Conservation (phyloP, 2,797 vertebrate genomes). For the Petrocephalus schoutedeni region DNA sequence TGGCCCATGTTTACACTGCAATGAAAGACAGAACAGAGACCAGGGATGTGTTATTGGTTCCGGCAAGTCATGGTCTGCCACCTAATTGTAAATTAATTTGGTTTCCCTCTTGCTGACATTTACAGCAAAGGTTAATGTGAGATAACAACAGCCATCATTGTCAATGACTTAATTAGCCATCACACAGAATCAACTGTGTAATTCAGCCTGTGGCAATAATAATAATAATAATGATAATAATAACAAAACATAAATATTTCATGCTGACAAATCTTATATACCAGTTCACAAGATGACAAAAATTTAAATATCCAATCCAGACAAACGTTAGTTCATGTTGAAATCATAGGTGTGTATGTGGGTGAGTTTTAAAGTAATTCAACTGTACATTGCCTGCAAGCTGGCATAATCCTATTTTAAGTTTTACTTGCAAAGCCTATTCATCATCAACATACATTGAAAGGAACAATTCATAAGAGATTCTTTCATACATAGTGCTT, state of each 20-base stretch:
- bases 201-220: constrained; percentile 2
- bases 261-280: neutral
- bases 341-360: neutral
- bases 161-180: constrained; percentile 15
- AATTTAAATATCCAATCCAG: neutral
- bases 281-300: neutral
- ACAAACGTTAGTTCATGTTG: neutral
- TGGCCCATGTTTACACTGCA: constrained; percentile 19
- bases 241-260: neutral
- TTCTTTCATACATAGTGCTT: neutral
- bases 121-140: constrained; percentile 24
- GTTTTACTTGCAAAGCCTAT: neutral
- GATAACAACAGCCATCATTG: constrained; percentile 16
- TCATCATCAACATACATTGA: neutral
- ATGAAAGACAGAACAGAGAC: neutral
- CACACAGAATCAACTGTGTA: neutral
- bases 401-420: neutral
- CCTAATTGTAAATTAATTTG: neutral
- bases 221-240: constrained; percentile 13
- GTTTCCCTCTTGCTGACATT: constrained; percentile 8
- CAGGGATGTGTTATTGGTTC: neutral
- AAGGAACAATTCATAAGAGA: neutral
- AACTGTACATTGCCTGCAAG: neutral
- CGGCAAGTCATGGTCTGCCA: neutral
- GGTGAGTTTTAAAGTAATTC: neutral